phyloP scores from a whole-genome alignment of 1,140 invertebrate genomes.

The Heterodera schachtii region DNA sequence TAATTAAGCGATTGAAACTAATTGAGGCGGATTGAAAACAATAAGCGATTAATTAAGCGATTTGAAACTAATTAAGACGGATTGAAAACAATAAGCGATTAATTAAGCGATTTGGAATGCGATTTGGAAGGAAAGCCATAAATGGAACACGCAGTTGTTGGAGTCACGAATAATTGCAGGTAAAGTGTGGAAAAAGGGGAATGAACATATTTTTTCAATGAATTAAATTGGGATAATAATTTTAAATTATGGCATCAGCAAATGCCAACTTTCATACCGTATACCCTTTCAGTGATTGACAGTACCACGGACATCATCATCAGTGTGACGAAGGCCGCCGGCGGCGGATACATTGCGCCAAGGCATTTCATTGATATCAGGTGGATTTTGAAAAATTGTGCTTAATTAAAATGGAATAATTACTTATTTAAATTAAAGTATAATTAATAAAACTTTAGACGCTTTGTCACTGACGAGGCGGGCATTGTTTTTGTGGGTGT shows the following conservation, averaged over 20 bases:
- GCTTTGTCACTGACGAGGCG: constrained; percentile 19
- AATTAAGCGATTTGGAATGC: constrained; percentile 27
- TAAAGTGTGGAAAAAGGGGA: background rate
- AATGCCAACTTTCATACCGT: background rate
- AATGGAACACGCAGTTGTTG: constrained; percentile 41
- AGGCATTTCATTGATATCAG: constrained; percentile 32
- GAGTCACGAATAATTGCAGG: constrained; percentile 29
- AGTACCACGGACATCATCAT: constrained; percentile 33
- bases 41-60: no score
- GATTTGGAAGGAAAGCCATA: constrained; percentile 40
- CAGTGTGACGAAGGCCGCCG: constrained; percentile 24
- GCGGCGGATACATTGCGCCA: constrained; percentile 34
- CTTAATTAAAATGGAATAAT: background rate
- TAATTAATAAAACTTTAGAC: constrained; percentile 4
- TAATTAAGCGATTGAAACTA: no score
- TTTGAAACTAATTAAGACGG: no score
- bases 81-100: no score
- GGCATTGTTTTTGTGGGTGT: constrained; percentile 35
- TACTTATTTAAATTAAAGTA: background rate
- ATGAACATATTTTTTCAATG: background rate
- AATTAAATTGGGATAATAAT: constrained; percentile 4
- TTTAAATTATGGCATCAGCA: background rate
- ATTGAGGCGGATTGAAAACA: no score
- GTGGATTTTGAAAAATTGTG: background rate
- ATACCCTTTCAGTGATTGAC: constrained; percentile 7